phyloP scores from a whole-genome alignment of 2,888 invertebrate species.

The Pilophorus perplexus region DNA sequence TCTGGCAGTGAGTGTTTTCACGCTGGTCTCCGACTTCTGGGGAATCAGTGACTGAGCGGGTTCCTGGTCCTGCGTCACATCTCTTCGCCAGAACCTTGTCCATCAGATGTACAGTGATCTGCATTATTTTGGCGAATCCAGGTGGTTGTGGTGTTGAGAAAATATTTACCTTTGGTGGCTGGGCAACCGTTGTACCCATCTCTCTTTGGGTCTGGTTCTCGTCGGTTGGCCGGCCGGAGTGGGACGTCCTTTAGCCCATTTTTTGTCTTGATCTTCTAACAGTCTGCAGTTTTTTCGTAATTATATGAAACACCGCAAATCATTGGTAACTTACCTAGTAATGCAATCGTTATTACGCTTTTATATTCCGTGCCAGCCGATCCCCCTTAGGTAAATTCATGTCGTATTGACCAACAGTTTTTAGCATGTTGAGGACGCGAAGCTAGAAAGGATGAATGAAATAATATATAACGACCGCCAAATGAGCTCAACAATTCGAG shows the following conservation, averaged over 20 bases:
- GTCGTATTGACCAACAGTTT: constrained; percentile 31
- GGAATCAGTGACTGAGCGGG: not conserved
- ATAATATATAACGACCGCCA: not conserved
- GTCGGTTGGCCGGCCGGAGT: constrained; percentile 20
- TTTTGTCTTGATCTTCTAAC: constrained; percentile 26
- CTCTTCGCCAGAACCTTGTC: constrained; percentile 10
- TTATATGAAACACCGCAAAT: not conserved
- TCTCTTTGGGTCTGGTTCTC: constrained; percentile 27
- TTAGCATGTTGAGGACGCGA: constrained; percentile 32
- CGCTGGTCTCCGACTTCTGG: constrained; percentile 5
- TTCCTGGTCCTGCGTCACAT: not conserved
- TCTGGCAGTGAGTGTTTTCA: constrained; percentile 7
- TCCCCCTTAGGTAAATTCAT: constrained; percentile 23
- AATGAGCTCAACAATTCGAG: not conserved
- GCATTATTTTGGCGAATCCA: not conserved
- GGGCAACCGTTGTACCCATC: constrained; percentile 19
- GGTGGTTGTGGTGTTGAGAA: not conserved
- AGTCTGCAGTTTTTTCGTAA: not conserved
- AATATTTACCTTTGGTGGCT: constrained; percentile 18
- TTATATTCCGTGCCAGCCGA: constrained; percentile 4
- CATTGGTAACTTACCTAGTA: not conserved
- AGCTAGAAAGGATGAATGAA: constrained; percentile 22
- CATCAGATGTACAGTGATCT: not conserved
- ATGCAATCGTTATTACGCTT: too few species aligned
- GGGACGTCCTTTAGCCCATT: constrained; percentile 16